Evolutionary conservation across 2,797 vertebrate genomes (phyloP), one percentile per base, ranked within the genome.

Genomic region (Fratercula arctica): DNA sequence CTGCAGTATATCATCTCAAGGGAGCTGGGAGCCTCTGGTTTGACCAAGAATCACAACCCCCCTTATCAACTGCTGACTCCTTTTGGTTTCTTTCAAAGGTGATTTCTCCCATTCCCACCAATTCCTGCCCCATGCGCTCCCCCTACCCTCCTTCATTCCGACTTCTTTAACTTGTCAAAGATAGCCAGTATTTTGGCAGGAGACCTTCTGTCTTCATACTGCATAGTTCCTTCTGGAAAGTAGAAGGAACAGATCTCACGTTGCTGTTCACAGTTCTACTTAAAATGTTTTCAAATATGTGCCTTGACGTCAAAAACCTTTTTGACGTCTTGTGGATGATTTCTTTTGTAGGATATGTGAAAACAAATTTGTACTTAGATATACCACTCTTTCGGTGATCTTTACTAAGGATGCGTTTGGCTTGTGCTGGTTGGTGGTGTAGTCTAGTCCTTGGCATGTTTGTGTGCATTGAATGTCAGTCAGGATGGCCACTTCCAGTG

Each of bases 91-190:
- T 87, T 70, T 87, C 23, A n/a, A 78, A 86, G 31, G 29, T 74
- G 17, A 25, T 72, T 91, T 88, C 31, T 84, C 12, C 41, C 20
- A 50, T 83, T 92, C 28, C 19, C 29, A 56, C 12, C 48, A 39
- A 61, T 53, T 63, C 37, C 24, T 74, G 48, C 4, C 8, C 7
- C 9, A 4, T 37, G n/a, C 11, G 14, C 59, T 37, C 23, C 15
- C 25, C 11, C 37, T 1, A 4, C 17, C 26, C 14, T 29, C 29
- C 18, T 73, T 63, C 43, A 74, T 53, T 87, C 45, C 75, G 82
- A 37, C 48, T 92, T 77, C 31, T 92, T 84, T 76, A 90, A 89
- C 74, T 96, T 93, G 64, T 82, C 63, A 81, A 94, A 91, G 45
- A 74, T 46, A 88, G 41, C 41, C 64, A 87, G 68, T 13, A 53